Base-by-base conservation (phyloP, 2,113 vertebrate species). In the Tragelaphus scriptus region DNA sequence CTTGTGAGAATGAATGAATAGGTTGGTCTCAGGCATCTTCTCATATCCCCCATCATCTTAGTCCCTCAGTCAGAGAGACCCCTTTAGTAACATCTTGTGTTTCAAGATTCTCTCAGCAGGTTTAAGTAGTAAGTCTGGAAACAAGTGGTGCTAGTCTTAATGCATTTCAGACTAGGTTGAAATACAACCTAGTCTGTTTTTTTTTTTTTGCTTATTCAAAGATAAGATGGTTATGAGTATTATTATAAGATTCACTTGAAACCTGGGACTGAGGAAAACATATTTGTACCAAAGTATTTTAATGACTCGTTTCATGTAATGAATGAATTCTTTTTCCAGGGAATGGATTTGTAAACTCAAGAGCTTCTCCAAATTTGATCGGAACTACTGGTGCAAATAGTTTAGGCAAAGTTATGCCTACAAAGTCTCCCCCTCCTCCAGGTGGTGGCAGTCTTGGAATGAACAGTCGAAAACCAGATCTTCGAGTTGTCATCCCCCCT, bases 401-500 rank as follows among this genome's bases (percentile, higher is more conserved):
- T 95, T 98, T 99, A 94, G 99, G 99, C 98, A 99, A 99, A 99
- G 99, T 99, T 75, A 99, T 99, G 99, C 99, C 99, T 96, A 99
- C 99, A 68, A 99, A 99, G 98, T 99, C 99, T 94, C 99, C 99
- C 19, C 99, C 99, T 95, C 99, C 99, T 9, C 99, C 99, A 85
- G 99, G 99, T 88, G 99, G 99, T 97, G 99, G 99, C 95, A 99
- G 95, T 98, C 99, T 99, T 94, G 99, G 99, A 97, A 99, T 99
- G 99, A 99, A 99, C 98, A 99, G 98, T 98, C 99, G 99, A 96
- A 99, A 99, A 97, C 99, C 99, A 28, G 99, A 99, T 98, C 99
- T 99, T 47, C 99, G 99, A 87, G 99, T 99, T 21, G 99, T 99
- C 98, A 99, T 99, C 98, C 99, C 99, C 4, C 99, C 99, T 94